Percentiles rank a stretch among this genome's conserved stretches.
Conservation (phyloP, 2,888 invertebrate genomes). For the Orthosia gracilis region DNA sequence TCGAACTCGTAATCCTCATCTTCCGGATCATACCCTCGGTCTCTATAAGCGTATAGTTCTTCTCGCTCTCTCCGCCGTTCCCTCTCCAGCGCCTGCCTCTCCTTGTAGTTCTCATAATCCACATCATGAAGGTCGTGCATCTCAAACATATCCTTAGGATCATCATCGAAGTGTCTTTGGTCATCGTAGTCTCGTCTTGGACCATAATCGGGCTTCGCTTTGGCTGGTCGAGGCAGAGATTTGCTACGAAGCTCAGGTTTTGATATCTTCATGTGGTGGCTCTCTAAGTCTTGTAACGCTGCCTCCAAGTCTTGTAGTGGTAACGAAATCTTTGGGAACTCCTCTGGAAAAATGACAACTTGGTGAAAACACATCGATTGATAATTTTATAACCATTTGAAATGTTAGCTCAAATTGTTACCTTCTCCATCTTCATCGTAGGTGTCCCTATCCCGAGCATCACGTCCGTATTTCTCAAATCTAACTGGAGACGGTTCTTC, state of each 20-base stretch:
- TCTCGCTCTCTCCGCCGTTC: conserved; percentile 75
- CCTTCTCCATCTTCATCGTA: conserved; percentile 80
- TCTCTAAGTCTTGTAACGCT: conserved; percentile 84
- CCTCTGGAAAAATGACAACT: conserved; percentile 72
- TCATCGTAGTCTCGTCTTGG: conserved; percentile 81
- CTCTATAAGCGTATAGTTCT: conserved; percentile 75
- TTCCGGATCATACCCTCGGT: conserved; percentile 85
- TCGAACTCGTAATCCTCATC: conserved; percentile 87
- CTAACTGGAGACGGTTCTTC: conserved; percentile 77
- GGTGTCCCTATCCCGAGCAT: conserved; percentile 70
- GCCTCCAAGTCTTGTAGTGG: conserved; percentile 87
- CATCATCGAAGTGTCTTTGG: conserved; percentile 78
- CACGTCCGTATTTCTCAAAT: conserved; percentile 69
- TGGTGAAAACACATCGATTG: background rate
- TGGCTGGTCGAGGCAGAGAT: conserved; percentile 83
- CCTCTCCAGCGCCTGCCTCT: conserved; percentile 83
- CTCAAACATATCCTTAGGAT: conserved; percentile 83
- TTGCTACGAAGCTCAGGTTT: conserved; percentile 83
- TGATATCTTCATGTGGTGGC: conserved; percentile 79
- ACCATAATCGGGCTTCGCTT: conserved; percentile 80
- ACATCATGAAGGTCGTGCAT: conserved; percentile 87
- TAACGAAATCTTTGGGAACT: conserved; percentile 87
- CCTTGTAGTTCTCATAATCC: conserved; percentile 88
- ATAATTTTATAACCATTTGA: background rate
- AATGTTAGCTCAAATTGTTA: conserved; percentile 47